Evolutionary conservation across 2,888 invertebrate species (phyloP), one percentile per base, ranked within the genome.

Genomic region (Eristalinus sepulchralis): DNA sequence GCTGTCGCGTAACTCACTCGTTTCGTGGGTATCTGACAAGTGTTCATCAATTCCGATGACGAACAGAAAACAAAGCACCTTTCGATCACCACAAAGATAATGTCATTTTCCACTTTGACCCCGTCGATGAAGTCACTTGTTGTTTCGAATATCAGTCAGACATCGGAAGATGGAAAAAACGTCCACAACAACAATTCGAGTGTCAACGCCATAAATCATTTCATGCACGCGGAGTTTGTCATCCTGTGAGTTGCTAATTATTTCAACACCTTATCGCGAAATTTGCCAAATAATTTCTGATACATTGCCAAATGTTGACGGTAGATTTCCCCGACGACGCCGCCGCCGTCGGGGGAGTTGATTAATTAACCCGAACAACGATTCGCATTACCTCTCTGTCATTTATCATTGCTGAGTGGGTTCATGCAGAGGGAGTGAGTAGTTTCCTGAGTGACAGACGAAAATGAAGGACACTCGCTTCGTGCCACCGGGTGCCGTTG

Each of bases 361-460:
- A 59, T 75, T 75, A 59, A 75, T 66, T 66, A 22, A 20, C 24
- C 24, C 27, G 11, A 39, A 62, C 17, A 24, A 34, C 34, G 53
- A 33, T 6, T 33, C 36, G 8, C 57, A 64, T 73, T 73, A 22
- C 4, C 34, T 11, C 34, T 11, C 36, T 6, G 67, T 55, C 10
- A 73, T 73, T 73, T 57, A 73, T 73, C 73, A 73, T 64, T 24
- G 20, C n/a, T 31, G 47, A 17, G 22, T 53, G 57, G 9, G n/a
- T 11, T 57, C 33, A 27, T 24, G 24, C 24, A 8, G 22, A 24
- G 57, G 11, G 57, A 22, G 57, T n/a, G 39, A n/a, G 39, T 2
- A 13, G n/a, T n/a, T n/a, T 13, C 13, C n/a, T 13, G n/a, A 39
- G 11, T 39, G 11, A n/a, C 39, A n/a, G 13, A 5, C n/a, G 39